These are phyloP conservation scores for Asobara japonica DNA, from an alignment of 1,140 invertebrate genomes.

Conservation along the genomic window DNA sequence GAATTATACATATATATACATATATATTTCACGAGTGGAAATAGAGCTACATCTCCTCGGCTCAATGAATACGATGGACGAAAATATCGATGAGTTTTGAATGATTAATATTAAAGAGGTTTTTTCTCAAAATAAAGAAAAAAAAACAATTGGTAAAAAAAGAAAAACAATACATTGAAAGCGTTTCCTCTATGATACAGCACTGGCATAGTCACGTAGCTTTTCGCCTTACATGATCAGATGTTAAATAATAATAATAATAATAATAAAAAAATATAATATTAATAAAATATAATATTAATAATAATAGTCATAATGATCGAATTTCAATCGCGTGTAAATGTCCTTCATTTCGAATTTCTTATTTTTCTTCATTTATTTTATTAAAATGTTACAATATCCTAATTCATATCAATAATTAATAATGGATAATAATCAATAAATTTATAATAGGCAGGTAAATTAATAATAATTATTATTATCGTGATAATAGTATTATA, in stretches of 20 bases:
- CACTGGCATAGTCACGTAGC: conserved; percentile 57
- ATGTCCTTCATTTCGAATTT: neutral
- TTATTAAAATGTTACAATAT: conserved; percentile 55
- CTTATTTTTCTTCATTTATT: conserved; percentile 32
- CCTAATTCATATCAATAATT: conserved; percentile 45
- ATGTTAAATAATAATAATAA: neutral
- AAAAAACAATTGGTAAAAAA: conserved; percentile 24
- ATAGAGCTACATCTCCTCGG: neutral
- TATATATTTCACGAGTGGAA: neutral
- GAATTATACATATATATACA: neutral
- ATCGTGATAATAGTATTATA: conserved; percentile 57
- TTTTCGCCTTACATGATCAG: conserved; percentile 24
- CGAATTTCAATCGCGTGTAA: neutral
- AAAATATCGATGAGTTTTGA: neutral
- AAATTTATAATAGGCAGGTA: conserved; percentile 63
- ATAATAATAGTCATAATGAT: neutral
- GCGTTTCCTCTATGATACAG: conserved; percentile 59
- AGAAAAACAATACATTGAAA: conserved; percentile 53
- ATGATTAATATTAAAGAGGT: conserved; percentile 12
- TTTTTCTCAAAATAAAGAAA: conserved; percentile 4
- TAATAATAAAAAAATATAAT: neutral
- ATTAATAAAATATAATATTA: neutral
- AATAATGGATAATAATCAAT: conserved; percentile 49
- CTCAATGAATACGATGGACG: neutral
- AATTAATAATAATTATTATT: conserved; percentile 62